Evolutionary conservation across 2,113 vertebrate genomes (phyloP), one percentile per base, ranked within the genome.

Genomic region (Upupa epops): DNA sequence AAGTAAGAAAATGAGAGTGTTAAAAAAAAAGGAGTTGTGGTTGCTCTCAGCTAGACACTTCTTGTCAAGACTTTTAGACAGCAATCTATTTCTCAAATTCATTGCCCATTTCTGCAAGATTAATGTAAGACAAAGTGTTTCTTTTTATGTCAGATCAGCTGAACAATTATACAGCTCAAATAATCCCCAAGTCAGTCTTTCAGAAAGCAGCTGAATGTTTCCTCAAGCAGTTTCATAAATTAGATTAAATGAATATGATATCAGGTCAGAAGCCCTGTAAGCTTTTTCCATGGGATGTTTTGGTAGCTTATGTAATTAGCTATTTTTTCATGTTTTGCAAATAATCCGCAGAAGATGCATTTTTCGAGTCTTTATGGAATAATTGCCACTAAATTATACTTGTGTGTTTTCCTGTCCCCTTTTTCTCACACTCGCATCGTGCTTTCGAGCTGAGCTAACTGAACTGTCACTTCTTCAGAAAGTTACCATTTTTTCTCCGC

Each of bases 91-190:
- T 93, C 63, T 93, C 60, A 93, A 94, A 94, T 92, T 96, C 69
- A 94, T 85, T 94, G 85, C 60, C 92, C 81, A 93, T 97, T 97
- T 97, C 83, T 94, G 48, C 55, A 97, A 95, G 88, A 96, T 96
- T 96, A 96, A 95, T 89, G 73, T 94, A 96, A 96, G 95, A 83
- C 49, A 90, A 96, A 96, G 73, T 91, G 73, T 94, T 95, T 94
- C 86, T 93, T 94, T 96, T 89, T 71, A 88, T 91, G 71, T 95
- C 83, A 90, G 89, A 97, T 93, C 94, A 92, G 40, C 40, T 86
- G 55, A 94, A 96, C 90, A 96, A 79, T 97, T 97, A 93, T 81
- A 88, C 68, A 93, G 56, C 61, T 92, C 52, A 9, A 83, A 72
- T 95, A 93, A 95, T 94, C 78, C 83, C 73, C 95, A 95, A 96